These are phyloP conservation scores for Aelia acuminata DNA, from an alignment of 2,888 invertebrate species.

Conservation along the genomic window DNA sequence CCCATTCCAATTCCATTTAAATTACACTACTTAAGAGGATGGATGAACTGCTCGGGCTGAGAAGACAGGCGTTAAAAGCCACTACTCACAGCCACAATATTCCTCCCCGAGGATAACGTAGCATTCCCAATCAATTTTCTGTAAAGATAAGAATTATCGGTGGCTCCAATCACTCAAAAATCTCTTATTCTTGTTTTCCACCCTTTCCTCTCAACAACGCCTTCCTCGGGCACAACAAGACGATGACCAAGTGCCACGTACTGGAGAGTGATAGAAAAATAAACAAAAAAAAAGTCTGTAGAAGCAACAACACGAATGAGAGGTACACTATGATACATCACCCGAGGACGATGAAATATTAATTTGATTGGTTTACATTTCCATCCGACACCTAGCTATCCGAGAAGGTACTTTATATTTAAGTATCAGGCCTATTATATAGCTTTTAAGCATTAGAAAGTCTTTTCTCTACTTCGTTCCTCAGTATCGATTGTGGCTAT, in stretches of 20 bases:
- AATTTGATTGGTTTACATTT: constrained; percentile 28
- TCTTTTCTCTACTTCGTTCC: background rate
- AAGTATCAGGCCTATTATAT: background rate
- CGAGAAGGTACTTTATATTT: background rate
- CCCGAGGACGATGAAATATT: background rate
- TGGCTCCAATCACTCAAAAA: background rate
- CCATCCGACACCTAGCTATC: background rate
- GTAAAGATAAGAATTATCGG: background rate
- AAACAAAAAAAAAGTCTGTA: background rate
- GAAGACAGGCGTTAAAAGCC: background rate
- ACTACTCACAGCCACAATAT: background rate
- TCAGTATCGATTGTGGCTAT: background rate
- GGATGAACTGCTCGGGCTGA: background rate
- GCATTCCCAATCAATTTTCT: background rate
- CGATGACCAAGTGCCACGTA: background rate
- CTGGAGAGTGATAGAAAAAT: background rate
- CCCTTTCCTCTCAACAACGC: constrained; percentile 13
- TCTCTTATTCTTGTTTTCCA: background rate
- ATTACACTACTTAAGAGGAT: constrained; percentile 23
- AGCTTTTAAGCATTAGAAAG: constrained; percentile 20
- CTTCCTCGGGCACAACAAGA: background rate
- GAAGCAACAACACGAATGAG: background rate
- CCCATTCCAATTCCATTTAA: constrained; percentile 16
- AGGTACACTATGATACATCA: background rate
- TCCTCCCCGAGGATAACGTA: background rate